phyloP scores from a whole-genome alignment of 2,797 vertebrate genomes.

The Graptemys geographica region DNA sequence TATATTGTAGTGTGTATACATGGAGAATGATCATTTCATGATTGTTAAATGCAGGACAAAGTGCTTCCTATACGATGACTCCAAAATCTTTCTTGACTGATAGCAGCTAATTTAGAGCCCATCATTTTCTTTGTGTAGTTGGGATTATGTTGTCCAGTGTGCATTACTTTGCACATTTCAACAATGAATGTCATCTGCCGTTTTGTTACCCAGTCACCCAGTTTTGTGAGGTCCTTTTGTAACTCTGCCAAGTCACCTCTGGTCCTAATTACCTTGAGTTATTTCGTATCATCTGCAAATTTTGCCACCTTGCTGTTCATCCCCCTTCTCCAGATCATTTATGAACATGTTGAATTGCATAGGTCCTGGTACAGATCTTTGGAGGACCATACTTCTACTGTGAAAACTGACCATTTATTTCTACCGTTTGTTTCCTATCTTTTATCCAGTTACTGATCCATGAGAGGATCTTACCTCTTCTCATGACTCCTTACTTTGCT shows the following conservation, averaged over 20 bases:
- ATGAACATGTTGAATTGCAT: neutral
- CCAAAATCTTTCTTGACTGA: neutral
- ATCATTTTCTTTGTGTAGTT: neutral
- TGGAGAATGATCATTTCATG: conserved; percentile 54
- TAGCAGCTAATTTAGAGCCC: neutral
- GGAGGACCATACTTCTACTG: neutral
- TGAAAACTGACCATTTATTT: neutral
- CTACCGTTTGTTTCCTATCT: neutral
- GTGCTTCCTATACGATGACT: neutral
- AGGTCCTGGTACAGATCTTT: neutral
- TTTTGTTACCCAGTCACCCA: neutral
- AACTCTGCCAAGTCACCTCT: neutral
- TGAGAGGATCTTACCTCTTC: neutral
- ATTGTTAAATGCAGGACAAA: conserved; percentile 26
- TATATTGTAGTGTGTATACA: conserved; percentile 8
- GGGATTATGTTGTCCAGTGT: neutral
- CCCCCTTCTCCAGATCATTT: neutral
- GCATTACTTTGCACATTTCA: neutral
- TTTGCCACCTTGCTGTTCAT: neutral
- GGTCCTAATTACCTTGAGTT: neutral
- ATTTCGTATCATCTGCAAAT: neutral
- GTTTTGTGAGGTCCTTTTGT: neutral
- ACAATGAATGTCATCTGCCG: neutral
- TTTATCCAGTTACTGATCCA: neutral
- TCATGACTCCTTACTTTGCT: neutral